phyloP scores from a whole-genome alignment of 1,140 invertebrate species.

The Drosophila insularis region DNA sequence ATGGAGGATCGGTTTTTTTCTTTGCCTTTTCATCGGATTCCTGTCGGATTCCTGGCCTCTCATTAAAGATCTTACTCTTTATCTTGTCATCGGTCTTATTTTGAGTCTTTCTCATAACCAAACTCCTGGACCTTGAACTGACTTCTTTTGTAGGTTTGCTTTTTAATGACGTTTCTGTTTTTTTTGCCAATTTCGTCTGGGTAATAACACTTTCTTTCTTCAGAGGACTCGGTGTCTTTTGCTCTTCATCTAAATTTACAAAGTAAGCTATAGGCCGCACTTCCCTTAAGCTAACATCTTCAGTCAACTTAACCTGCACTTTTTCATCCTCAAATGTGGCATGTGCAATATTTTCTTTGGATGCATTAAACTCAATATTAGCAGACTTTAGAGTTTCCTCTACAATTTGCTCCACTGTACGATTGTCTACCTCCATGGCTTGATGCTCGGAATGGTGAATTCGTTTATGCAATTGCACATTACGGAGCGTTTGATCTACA shows the following conservation, averaged over 20 bases:
- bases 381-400: conserved; percentile 59
- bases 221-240: neutral
- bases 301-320: neutral
- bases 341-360: neutral
- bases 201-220: conserved; percentile 20
- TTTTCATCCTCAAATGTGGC: neutral
- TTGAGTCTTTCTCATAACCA: conserved; percentile 12
- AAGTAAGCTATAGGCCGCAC: conserved; percentile 67
- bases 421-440: conserved; percentile 7
- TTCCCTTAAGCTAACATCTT: conserved; percentile 34
- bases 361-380: neutral
- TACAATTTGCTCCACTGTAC: conserved; percentile 61
- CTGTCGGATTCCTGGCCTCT: neutral
- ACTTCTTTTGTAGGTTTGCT: conserved; percentile 6
- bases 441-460: conserved; percentile 6
- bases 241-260: conserved; percentile 60
- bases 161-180: neutral
- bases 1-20: conserved; percentile 19
- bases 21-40: conserved; percentile 28
- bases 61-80: conserved; percentile 23
- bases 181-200: conserved; percentile 22
- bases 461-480: conserved; percentile 27
- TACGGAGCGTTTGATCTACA: conserved; percentile 59
- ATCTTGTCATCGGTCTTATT: conserved; percentile 19
- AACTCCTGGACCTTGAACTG: neutral